Percentiles rank a stretch among this genome's conserved stretches.
Conservation (phyloP, 2,888 invertebrate genomes). For the Phytoseiulus persimilis region DNA sequence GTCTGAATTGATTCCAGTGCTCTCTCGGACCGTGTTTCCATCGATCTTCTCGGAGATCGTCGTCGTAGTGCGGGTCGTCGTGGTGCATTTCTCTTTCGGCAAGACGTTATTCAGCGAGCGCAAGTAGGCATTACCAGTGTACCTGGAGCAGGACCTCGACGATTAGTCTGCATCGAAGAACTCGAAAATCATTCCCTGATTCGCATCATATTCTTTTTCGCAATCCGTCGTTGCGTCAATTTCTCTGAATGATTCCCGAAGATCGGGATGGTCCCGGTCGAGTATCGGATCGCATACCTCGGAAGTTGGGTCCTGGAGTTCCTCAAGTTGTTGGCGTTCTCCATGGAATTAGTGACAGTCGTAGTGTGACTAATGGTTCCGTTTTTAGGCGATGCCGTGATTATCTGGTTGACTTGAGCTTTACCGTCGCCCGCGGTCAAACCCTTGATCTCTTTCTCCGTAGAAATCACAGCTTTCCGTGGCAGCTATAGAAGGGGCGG, state of each 20-base stretch:
- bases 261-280: no score
- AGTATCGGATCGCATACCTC: neutral
- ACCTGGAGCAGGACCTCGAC: neutral
- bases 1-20: neutral
- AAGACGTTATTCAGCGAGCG: slow-evolving; percentile 19
- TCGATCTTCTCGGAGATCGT: slow-evolving; percentile 34
- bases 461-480: slow-evolving; percentile 13
- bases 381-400: slow-evolving; percentile 30
- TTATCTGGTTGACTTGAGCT: slow-evolving; percentile 23
- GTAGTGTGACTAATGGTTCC: slow-evolving; percentile 32
- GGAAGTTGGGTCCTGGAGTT: slow-evolving; percentile 22
- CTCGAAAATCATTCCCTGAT: no score
- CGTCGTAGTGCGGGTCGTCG: slow-evolving; percentile 14
- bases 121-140: slow-evolving; percentile 33
- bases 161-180: no score
- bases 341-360: slow-evolving; percentile 20
- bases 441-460: slow-evolving; percentile 28
- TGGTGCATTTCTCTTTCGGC: slow-evolving; percentile 29
- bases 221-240: no score
- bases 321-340: slow-evolving; percentile 18
- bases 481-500: neutral
- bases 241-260: no score
- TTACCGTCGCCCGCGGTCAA: neutral
- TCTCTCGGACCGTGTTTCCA: neutral
- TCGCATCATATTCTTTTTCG: no score